These are phyloP conservation scores for Bicyclus anynana DNA, from an alignment of 1,140 invertebrate species.

Conservation along the genomic window DNA sequence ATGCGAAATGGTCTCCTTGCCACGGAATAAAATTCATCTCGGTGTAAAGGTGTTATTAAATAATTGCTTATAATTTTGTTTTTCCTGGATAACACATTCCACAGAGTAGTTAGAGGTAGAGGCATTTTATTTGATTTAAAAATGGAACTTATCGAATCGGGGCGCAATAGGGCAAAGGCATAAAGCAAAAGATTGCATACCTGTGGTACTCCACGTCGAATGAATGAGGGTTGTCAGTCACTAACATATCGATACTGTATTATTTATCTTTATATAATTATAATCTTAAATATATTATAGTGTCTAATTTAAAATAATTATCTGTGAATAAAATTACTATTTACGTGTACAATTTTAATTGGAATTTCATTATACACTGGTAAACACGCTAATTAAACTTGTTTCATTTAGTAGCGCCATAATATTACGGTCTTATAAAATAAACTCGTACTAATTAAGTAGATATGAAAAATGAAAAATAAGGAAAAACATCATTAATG, in stretches of 20 bases:
- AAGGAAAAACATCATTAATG: constrained; percentile 23
- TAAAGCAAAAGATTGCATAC: constrained; percentile 60
- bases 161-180: constrained; percentile 38
- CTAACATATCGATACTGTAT: not conserved
- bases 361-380: not conserved
- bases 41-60: too few relatives aligned
- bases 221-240: constrained; percentile 1
- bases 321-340: not conserved
- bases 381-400: constrained; percentile 18
- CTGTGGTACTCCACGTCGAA: constrained; percentile 34
- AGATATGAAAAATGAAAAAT: constrained; percentile 22
- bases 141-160: constrained; percentile 34
- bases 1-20: too few relatives aligned
- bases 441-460: constrained; percentile 24
- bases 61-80: too few relatives aligned
- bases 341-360: constrained; percentile 4
- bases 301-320: too few relatives aligned
- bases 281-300: too few relatives aligned
- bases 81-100: too few relatives aligned
- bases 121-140: constrained; percentile 14
- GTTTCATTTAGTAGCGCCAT: constrained; percentile 6
- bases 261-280: too few relatives aligned
- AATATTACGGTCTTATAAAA: constrained; percentile 12
- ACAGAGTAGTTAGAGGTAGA: not conserved
- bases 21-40: too few relatives aligned